Evolutionary conservation across 1,140 invertebrate species (phyloP).

Genomic region (Diachasma alloeum): DNA sequence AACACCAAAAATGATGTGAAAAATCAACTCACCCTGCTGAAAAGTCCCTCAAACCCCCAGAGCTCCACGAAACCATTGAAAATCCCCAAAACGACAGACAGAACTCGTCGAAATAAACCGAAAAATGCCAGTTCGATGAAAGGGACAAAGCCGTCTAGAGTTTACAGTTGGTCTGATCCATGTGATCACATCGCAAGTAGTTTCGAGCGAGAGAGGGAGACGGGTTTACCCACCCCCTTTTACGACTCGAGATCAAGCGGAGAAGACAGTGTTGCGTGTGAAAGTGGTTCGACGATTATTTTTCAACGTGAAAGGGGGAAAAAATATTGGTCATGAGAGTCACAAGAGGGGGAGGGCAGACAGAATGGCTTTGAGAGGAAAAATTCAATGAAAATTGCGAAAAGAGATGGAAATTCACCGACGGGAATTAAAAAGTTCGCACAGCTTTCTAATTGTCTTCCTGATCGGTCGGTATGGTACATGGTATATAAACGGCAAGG

Average conservation of each 20-base stretch:
- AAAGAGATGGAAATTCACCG: conserved; percentile 18
- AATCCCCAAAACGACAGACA: neutral
- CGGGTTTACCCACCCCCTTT: neutral
- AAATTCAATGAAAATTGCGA: conserved; percentile 16
- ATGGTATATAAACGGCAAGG: neutral
- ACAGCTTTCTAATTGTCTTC: conserved; percentile 58
- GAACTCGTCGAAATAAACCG: neutral
- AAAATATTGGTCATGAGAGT: neutral
- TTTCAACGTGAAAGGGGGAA: neutral
- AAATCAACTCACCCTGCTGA: neutral
- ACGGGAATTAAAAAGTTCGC: conserved; percentile 3
- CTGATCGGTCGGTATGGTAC: conserved; percentile 41
- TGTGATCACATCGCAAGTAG: neutral
- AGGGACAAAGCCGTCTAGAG: neutral
- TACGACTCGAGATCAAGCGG: neutral
- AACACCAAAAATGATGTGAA: neutral
- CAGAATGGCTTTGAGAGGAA: no score
- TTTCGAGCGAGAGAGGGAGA: neutral
- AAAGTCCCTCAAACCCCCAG: neutral
- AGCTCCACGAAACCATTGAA: neutral
- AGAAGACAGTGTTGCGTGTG: neutral
- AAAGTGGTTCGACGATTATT: conserved; percentile 1
- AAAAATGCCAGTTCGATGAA: neutral
- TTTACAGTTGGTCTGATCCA: conserved; percentile 1
- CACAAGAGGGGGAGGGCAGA: no score